Conservation (phyloP, 2,797 vertebrate species). For the Sebastolobus altivelis region DNA sequence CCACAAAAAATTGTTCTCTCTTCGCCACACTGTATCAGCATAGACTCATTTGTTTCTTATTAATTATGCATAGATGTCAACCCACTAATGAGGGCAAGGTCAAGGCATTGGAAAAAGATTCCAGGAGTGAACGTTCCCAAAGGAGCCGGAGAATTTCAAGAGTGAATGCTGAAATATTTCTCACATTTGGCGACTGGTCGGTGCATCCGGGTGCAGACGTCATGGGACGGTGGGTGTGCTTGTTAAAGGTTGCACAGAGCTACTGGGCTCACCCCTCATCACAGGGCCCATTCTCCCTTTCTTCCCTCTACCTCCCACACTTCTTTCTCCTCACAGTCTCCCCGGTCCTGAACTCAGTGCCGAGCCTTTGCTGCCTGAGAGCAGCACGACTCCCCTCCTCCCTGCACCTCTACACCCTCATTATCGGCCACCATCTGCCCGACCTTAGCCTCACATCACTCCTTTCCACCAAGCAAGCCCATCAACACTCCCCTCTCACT, state of each 20-base stretch:
- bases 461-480: constrained; percentile 59
- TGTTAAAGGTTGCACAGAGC: constrained; percentile 59
- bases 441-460: constrained; percentile 74
- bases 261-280: constrained; percentile 48
- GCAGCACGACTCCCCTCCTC: constrained; percentile 67
- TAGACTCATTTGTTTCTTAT: constrained; percentile 78
- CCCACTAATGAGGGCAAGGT: constrained; percentile 75
- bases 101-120: constrained; percentile 45
- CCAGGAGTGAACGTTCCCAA: constrained; percentile 31
- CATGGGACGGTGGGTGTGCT: constrained; percentile 37
- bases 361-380: constrained; percentile 60
- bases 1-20: constrained; percentile 17
- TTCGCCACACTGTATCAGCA: constrained; percentile 66
- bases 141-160: constrained; percentile 35
- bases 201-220: constrained; percentile 22
- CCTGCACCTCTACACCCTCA: constrained; percentile 78
- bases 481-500: constrained; percentile 67
- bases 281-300: constrained; percentile 16
- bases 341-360: constrained; percentile 26
- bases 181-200: constrained; percentile 16
- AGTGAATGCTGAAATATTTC: constrained; percentile 43
- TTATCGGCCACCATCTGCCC: constrained; percentile 85
- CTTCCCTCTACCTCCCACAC: constrained; percentile 17
- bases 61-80: constrained; percentile 81
- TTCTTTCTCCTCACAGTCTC: constrained; percentile 11